phyloP scores from a whole-genome alignment of 2,113 vertebrate genomes.

The Corythornis cristatus region DNA sequence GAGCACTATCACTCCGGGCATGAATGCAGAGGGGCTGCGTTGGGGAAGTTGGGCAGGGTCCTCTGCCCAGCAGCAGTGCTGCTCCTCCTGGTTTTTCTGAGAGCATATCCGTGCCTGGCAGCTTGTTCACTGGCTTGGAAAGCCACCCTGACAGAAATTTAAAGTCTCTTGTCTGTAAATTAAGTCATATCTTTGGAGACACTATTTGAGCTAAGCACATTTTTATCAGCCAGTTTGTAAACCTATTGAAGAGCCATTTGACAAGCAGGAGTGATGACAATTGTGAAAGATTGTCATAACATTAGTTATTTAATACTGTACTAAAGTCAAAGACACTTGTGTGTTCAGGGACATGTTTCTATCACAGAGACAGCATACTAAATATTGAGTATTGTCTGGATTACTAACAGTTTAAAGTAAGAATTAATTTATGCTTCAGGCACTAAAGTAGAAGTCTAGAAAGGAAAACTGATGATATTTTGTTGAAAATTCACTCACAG shows the following conservation, averaged over 20 bases:
- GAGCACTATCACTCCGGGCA: neutral
- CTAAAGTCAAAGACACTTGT: slow-evolving; percentile 10
- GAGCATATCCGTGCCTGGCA: neutral
- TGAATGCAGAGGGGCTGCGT: neutral
- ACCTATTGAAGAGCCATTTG: neutral
- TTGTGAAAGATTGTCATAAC: slow-evolving; percentile 24
- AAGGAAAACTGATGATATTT: slow-evolving; percentile 1
- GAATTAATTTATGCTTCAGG: neutral
- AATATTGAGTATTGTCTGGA: neutral
- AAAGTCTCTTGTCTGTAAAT: neutral
- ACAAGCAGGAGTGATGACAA: neutral
- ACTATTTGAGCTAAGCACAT: neutral
- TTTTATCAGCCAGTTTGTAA: neutral
- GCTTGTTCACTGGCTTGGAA: neutral
- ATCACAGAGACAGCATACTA: neutral
- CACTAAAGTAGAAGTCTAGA: neutral
- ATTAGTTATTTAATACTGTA: neutral
- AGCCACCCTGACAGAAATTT: neutral
- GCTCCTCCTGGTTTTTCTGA: neutral
- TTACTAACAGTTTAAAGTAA: slow-evolving; percentile 18
- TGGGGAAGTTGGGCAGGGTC: fast-evolving
- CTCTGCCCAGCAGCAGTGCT: neutral
- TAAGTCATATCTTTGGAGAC: neutral
- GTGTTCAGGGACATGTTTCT: neutral
- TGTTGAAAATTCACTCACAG: neutral